Evolutionary conservation across 1,140 invertebrate species (phyloP), one percentile per base, ranked within the genome.

Genomic region (Parasteatoda tepidariorum): DNA sequence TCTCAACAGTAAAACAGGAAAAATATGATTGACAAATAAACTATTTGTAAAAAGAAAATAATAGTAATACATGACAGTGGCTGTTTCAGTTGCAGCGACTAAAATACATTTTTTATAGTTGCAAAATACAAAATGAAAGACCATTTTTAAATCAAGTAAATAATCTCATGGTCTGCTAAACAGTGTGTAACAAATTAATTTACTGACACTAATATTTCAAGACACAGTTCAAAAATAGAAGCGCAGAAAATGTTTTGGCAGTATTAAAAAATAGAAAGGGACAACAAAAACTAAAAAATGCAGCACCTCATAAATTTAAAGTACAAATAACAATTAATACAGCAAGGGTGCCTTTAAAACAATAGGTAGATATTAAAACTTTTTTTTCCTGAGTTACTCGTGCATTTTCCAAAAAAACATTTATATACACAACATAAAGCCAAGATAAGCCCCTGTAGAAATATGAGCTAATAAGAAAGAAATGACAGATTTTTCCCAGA

Each of bases 351-450:
- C n/a, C 18, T 59, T 61, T 61, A 48, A 48, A 48, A 48, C 24
- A 66, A 66, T 66, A 30, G 13, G 24, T 30, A 62, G 31, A 26
- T 75, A 55, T 75, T 59, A 75, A 61, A 61, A 59, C 55, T 75
- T 75, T n/a, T n/a, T n/a, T n/a, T 75, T 75, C 73, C 73, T 75
- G 73, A 75, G 73, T 75, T 75, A 75, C 73, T 59, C 38, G 62
- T 75, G 38, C 59, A 11, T 62, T 41, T 73, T 33, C 41, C 18
- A 75, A n/a, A n/a, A n/a, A n/a, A n/a, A 75, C 57, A 75, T 54
- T 75, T 30, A 75, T 75, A 75, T 75, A 62, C 59, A 75, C 59
- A 75, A 33, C n/a, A 22, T 73, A 28, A 73, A 75, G 70, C n/a
- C n/a, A n/a, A n/a, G n/a, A n/a, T n/a, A n/a, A 48, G 9, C 18